Evolutionary conservation across 2,797 vertebrate species (phyloP), one percentile per base, ranked within the genome.

Genomic region (Oreonectes daqikongensis): DNA sequence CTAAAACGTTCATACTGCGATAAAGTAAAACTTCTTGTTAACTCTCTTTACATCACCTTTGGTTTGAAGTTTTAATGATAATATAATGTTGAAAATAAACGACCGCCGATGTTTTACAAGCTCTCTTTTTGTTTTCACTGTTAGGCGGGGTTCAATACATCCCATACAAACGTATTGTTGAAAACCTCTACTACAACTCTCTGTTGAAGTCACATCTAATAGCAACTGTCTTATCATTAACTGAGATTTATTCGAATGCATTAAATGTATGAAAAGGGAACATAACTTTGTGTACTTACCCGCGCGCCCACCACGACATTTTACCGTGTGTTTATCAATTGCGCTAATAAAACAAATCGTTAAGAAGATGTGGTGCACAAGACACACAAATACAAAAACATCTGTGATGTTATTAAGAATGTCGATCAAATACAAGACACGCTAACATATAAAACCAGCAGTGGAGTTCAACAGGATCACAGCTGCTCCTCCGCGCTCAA

Each of bases 301-400:
- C 86, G 90, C 92, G 92, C 91, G 86, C 32, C 91, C 89, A 89
- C 88, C 89, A 88, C 22, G 92, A 93, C 93, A 94, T 94, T 83
- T 89, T 87, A 12, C 86, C 76, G 79, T 1, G 9, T 1, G 15
- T 46, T 78, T 63, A 4, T 53, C 40, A 61, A 63, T 73, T 11
- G 30, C 40, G 40, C 48, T 32, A 35, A 42, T 48, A 17, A 46
- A 57, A 74, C 7, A 2, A 12, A 10, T 7, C 1, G 63, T 11
- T 5, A 30, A 65, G 30, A 59, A 72, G 24, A 77, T 38, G 7
- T 14, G 12, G 12, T 24, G 48, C 48, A 57, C 60, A 5, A 0
- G 24, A 32, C 42, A 1, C 18, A 18, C 24, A 1, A 1, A 1
- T 3, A 7, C n/a, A 7, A 18, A 32, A 15, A 6, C 67, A 48